Base-by-base conservation (phyloP, 2,113 vertebrate species). In the Hoplias malabaricus region DNA sequence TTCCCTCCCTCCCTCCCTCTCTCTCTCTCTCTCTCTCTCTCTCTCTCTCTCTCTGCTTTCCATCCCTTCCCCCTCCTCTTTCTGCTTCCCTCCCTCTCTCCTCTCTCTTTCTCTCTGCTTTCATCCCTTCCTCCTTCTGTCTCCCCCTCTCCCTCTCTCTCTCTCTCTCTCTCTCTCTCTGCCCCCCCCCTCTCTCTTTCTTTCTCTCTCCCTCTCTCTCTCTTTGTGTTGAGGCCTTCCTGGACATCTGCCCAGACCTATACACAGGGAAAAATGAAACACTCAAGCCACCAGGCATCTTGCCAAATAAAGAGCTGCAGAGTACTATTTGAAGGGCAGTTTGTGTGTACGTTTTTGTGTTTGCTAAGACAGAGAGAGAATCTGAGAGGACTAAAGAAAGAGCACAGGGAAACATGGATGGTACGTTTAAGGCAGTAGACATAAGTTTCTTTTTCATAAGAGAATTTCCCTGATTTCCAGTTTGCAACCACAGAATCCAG, bases 181-280 rank as follows among this genome's bases (percentile, higher is more conserved):
- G n/a, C n/a, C n/a, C n/a, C n/a, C n/a, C n/a, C n/a, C n/a, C 85
- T 84, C 86, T 87, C 79, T 71, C 63, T 85, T 86, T 87, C 88
- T 88, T 83, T 91, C 87, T 90, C 88, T 91, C 87, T 89, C 86
- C 89, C 81, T 19, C 65, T 80, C 73, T 38, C 80, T 69, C 79
- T 79, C 63, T 87, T 83, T 87, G 85, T 85, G 81, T 71, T 38
- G 74, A 79, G 63, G 79, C 66, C 80, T 85, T 80, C 92, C 96
- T 98, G 96, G 96, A 98, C 94, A 96, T 96, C 93, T 98, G 96
- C 96, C 96, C 94, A 95, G 94, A 95, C 95, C 93, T 94, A 95
- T 95, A 95, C 93, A 91, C 87, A 90, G 88, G 85, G 86, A 92
- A 90, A 90, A 90, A 91, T 90, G 87, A 92, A 93, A 92, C 91